Conservation (phyloP, 2,113 vertebrate species). For the Onychostoma macrolepis region DNA sequence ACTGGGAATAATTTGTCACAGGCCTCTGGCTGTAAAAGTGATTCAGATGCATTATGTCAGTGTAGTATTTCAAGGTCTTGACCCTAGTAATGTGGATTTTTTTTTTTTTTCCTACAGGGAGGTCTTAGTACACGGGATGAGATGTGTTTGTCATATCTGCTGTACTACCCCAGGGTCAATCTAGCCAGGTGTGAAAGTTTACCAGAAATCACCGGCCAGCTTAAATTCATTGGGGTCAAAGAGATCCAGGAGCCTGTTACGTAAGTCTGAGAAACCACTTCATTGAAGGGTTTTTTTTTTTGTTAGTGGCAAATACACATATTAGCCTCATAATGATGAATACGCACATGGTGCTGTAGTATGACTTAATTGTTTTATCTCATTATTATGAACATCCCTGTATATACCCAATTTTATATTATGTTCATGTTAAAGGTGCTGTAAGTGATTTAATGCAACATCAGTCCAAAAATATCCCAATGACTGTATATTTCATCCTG, state of each 20-base stretch:
- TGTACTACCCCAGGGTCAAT: conserved; percentile 87
- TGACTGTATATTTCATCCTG: background rate
- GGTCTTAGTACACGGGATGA: conserved; percentile 87
- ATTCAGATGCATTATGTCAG: conserved; percentile 11
- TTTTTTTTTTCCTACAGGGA: conserved; percentile 76
- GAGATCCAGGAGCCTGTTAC: conserved; percentile 85
- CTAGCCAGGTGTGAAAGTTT: conserved; percentile 89
- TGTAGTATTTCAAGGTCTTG: background rate
- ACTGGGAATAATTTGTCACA: conserved; percentile 17
- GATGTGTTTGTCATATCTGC: conserved; percentile 88
- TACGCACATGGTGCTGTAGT: background rate
- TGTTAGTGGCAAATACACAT: background rate
- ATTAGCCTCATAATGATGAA: background rate
- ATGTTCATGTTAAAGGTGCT: background rate
- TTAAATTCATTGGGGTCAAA: conserved; percentile 87
- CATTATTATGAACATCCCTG: too few relatives aligned
- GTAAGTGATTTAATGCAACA: background rate
- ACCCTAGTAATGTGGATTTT: background rate
- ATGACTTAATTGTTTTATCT: background rate
- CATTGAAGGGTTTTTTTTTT: background rate
- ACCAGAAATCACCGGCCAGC: conserved; percentile 85
- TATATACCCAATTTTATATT: too few relatives aligned
- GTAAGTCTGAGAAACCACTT: conserved; percentile 68
- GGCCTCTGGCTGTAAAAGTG: background rate
- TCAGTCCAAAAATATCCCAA: background rate